These are phyloP conservation scores for Euplexia lucipara DNA, from an alignment of 2,888 invertebrate genomes.

Conservation along the genomic window DNA sequence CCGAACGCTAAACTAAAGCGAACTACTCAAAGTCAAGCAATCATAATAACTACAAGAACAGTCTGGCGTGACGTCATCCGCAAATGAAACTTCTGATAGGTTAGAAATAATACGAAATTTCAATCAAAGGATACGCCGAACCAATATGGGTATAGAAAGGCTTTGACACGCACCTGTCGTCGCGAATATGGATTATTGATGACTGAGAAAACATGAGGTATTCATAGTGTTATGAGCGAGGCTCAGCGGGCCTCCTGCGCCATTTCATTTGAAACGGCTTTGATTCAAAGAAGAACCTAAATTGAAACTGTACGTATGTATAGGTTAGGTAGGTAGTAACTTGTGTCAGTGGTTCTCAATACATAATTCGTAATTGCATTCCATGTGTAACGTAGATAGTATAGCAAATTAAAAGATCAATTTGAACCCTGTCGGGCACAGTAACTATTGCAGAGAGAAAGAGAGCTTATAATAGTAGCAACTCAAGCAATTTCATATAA, in stretches of 20 bases:
- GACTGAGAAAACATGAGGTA: conserved; percentile 14
- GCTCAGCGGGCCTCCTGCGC: background rate
- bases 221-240: background rate
- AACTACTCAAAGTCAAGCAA: background rate
- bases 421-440: too few relatives aligned
- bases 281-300: background rate
- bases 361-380: too few relatives aligned
- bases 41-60: background rate
- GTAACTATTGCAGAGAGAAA: too few relatives aligned
- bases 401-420: too few relatives aligned
- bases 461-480: too few relatives aligned
- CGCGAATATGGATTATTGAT: conserved; percentile 55
- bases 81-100: conserved; percentile 19
- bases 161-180: conserved; percentile 49
- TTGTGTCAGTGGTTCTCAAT: too few relatives aligned
- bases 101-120: conserved; percentile 43
- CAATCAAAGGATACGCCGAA: conserved; percentile 60
- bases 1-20: background rate
- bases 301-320: too few relatives aligned
- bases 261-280: background rate
- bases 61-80: background rate
- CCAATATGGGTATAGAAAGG: conserved; percentile 53
- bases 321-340: too few relatives aligned
- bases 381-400: too few relatives aligned
- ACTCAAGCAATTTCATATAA: too few relatives aligned